phyloP scores from a whole-genome alignment of 2,797 vertebrate genomes.

The Pantherophis alleghaniensis region DNA sequence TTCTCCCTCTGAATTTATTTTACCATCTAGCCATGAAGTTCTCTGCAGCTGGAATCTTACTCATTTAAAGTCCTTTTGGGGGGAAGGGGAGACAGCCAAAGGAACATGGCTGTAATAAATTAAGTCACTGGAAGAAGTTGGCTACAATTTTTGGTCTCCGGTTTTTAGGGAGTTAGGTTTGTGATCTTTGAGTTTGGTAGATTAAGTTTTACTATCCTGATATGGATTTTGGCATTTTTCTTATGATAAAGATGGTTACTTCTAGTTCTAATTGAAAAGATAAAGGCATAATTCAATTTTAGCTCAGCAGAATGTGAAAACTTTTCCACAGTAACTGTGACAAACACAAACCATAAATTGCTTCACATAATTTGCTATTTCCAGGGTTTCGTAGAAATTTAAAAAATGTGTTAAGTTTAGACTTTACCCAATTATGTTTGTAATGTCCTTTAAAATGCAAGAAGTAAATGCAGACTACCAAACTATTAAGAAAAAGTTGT shows the following conservation, averaged over 20 bases:
- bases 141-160: background rate
- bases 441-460: conserved; percentile 40
- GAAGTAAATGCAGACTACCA: conserved; percentile 50
- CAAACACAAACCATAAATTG: background rate
- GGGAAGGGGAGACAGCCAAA: background rate
- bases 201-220: background rate
- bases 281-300: background rate
- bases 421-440: conserved; percentile 32
- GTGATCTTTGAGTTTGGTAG: background rate
- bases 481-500: conserved; percentile 56
- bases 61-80: background rate
- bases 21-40: background rate
- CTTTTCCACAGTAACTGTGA: background rate
- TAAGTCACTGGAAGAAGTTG: background rate
- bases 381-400: conserved; percentile 46
- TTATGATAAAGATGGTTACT: background rate
- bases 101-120: background rate
- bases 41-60: background rate
- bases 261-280: background rate
- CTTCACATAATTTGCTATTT: background rate
- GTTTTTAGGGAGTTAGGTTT: background rate
- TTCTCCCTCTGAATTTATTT: background rate
- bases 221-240: background rate
- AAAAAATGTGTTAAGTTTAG: conserved; percentile 8
- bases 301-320: background rate